A percentile compares a stretch with the other conserved stretches of the same genome.
Conservation (phyloP, 2,888 invertebrate genomes). For the Ellobium chinense region DNA sequence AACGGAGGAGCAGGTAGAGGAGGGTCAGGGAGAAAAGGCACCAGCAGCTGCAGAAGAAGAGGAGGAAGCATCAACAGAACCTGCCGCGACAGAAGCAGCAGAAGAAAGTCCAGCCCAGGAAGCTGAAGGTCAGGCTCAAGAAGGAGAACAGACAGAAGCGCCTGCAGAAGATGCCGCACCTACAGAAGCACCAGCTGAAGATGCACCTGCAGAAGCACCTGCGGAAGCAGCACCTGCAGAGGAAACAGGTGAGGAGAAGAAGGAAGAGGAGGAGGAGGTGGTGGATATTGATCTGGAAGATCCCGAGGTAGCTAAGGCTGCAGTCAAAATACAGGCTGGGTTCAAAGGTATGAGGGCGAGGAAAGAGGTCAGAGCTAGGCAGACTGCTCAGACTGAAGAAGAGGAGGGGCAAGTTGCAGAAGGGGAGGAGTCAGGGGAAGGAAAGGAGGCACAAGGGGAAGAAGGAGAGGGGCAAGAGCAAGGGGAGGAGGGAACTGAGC, state of each 20-base stretch:
- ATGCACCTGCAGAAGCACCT: background rate
- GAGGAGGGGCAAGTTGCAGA: slow-evolving; percentile 63
- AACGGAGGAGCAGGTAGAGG: slow-evolving; percentile 46
- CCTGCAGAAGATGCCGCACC: background rate
- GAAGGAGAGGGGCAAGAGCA: background rate
- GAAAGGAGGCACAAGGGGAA: background rate
- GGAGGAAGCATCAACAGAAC: background rate
- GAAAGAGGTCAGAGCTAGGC: slow-evolving; percentile 46
- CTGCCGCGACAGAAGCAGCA: background rate
- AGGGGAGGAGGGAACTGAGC: background rate
- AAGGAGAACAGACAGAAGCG: background rate
- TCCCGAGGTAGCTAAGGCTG: slow-evolving; percentile 74
- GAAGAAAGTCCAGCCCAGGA: slow-evolving; percentile 46
- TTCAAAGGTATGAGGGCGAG: slow-evolving; percentile 71
- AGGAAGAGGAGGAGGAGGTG: background rate
- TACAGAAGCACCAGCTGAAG: no score
- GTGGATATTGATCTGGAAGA: slow-evolving; percentile 65
- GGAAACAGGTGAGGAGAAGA: background rate
- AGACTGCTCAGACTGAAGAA: no score
- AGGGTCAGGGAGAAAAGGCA: background rate
- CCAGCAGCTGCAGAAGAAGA: background rate
- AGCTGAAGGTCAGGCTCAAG: background rate
- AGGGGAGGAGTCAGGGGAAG: slow-evolving; percentile 71
- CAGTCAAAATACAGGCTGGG: slow-evolving; percentile 75
- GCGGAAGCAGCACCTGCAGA: background rate